Conservation (phyloP, 2,888 invertebrate species). For the Gymnosoma rotundatum region DNA sequence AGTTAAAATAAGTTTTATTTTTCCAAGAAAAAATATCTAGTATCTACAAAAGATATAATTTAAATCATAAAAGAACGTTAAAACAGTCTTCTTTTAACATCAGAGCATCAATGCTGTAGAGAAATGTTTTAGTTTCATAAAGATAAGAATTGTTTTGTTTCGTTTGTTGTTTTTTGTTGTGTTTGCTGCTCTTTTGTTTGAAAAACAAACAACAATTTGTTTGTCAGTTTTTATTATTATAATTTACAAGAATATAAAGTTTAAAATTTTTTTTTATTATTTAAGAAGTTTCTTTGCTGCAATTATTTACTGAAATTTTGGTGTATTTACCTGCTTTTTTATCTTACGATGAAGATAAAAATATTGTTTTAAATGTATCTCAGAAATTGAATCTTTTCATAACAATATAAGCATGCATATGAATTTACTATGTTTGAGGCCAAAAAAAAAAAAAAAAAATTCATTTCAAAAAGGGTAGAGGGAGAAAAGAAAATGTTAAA, state of each 20-base stretch:
- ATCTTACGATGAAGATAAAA: background rate
- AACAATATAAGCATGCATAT: too few species aligned
- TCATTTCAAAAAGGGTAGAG: background rate
- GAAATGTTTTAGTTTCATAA: constrained; percentile 8
- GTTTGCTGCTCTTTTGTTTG: background rate
- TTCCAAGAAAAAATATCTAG: background rate
- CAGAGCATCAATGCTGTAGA: constrained; percentile 3
- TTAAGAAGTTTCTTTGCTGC: constrained; percentile 10
- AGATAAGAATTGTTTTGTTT: constrained; percentile 22
- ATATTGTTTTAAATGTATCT: background rate
- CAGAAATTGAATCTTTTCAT: too few species aligned
- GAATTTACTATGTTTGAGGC: constrained; percentile 1
- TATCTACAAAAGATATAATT: constrained; percentile 44
- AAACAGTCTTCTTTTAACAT: background rate
- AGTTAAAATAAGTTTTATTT: constrained; percentile 20
- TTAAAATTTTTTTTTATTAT: constrained; percentile 18
- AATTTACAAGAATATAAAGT: constrained; percentile 25
- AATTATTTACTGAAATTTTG: constrained; percentile 16
- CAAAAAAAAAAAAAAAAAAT: background rate
- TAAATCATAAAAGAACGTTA: constrained; percentile 12
- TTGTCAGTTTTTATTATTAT: constrained; percentile 28
- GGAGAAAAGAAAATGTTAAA: background rate
- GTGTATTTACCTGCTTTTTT: background rate
- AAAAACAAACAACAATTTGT: background rate
- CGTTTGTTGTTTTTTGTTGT: background rate